These are phyloP conservation scores for Chalcis sispes DNA, from an alignment of 2,888 invertebrate species.

Conservation along the genomic window DNA sequence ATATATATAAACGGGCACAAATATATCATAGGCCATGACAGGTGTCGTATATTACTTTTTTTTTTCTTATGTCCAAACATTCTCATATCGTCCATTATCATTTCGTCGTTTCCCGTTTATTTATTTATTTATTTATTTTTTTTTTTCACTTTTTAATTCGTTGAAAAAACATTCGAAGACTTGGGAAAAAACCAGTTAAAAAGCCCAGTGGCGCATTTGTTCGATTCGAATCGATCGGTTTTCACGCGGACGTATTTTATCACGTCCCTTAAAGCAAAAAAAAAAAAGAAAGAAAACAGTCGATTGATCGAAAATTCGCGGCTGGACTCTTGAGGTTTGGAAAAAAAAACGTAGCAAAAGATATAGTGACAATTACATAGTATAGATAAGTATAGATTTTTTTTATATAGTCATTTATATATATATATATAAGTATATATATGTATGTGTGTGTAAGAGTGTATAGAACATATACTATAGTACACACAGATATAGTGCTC, in stretches of 20 bases:
- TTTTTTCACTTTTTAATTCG: constrained; percentile 5
- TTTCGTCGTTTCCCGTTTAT: constrained; percentile 35
- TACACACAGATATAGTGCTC: constrained; percentile 68
- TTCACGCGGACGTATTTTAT: not conserved
- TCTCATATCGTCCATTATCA: constrained; percentile 8
- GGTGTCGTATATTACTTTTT: constrained; percentile 13
- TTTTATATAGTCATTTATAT: constrained; percentile 52
- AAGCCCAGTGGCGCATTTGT: constrained; percentile 1
- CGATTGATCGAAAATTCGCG: constrained; percentile 12
- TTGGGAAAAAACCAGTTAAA: constrained; percentile 31
- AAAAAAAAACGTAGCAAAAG: constrained; percentile 46
- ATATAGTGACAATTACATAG: constrained; percentile 49
- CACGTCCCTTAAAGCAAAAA: not conserved
- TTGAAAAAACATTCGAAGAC: constrained; percentile 46
- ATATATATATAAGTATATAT: constrained; percentile 44
- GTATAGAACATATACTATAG: constrained; percentile 63
- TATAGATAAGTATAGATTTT: constrained; percentile 35
- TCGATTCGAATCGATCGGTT: not conserved
- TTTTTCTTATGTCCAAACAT: constrained; percentile 21
- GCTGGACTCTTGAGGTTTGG: constrained; percentile 10
- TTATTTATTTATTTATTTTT: too few relatives aligned
- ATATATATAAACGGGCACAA: not conserved
- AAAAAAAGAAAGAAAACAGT: not conserved
- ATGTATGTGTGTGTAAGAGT: constrained; percentile 55
- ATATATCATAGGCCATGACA: constrained; percentile 40